Conservation (phyloP, 2,888 invertebrate species). For the Sinopyrophorus schimmeli region DNA sequence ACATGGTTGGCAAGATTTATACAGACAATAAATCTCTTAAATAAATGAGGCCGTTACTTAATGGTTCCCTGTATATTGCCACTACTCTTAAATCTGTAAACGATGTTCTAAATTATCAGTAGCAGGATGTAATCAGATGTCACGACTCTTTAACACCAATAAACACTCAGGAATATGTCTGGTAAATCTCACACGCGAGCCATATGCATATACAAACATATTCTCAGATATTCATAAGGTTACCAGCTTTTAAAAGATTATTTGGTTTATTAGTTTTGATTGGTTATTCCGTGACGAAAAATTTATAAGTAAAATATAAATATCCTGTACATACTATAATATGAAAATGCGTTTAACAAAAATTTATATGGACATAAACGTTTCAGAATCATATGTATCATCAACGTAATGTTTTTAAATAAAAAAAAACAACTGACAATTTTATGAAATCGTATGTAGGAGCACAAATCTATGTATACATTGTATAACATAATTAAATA, state of each 20-base stretch:
- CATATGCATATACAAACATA: constrained; percentile 42
- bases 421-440: too few relatives aligned
- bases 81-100: constrained; percentile 24
- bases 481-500: too few relatives aligned
- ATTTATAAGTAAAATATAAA: constrained; percentile 20
- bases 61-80: constrained; percentile 18
- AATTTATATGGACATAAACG: too few relatives aligned
- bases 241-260: constrained; percentile 19
- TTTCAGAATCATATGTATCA: too few relatives aligned
- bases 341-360: too few relatives aligned
- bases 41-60: constrained; percentile 19
- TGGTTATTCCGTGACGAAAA: constrained; percentile 19
- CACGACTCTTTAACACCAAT: constrained; percentile 40
- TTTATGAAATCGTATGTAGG: too few relatives aligned
- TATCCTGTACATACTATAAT: constrained; percentile 19
- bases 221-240: constrained; percentile 34
- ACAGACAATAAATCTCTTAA: constrained; percentile 19
- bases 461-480: too few relatives aligned
- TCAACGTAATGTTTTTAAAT: too few relatives aligned
- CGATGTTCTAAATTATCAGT: constrained; percentile 31
- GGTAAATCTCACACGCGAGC: constrained; percentile 36
- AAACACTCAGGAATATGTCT: constrained; percentile 37
- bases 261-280: constrained; percentile 27
- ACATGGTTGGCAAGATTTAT: constrained; percentile 12
- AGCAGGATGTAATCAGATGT: constrained; percentile 39